A percentile compares a stretch with the other conserved stretches of the same genome.
Conservation (phyloP, 2,113 vertebrate species). For the Procavia capensis region DNA sequence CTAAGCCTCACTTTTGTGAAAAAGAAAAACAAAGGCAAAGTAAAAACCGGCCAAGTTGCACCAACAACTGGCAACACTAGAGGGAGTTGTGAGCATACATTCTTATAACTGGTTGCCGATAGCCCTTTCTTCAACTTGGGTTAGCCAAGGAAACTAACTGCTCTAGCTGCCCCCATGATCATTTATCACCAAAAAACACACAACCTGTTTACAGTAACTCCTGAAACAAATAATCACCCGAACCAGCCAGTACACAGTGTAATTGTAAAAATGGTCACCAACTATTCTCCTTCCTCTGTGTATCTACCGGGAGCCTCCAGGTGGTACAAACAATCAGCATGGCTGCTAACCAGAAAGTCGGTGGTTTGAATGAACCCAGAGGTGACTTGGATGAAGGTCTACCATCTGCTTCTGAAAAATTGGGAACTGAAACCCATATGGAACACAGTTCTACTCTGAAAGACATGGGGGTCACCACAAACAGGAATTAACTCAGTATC, state of each 20-base stretch:
- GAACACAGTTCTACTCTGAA: too few relatives aligned
- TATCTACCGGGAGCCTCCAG: background rate
- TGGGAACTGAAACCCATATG: too few relatives aligned
- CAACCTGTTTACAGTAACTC: background rate
- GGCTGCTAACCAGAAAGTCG: background rate
- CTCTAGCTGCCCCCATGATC: slow-evolving; percentile 86
- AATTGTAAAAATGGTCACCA: background rate
- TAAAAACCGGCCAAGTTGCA: background rate
- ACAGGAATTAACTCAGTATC: too few relatives aligned
- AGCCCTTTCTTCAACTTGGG: background rate
- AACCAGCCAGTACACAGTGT: background rate
- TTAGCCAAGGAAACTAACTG: background rate
- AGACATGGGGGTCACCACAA: too few relatives aligned
- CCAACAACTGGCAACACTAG: slow-evolving; percentile 71
- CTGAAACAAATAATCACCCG: background rate
- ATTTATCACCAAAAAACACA: background rate
- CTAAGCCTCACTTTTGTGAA: background rate
- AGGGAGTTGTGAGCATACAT: slow-evolving; percentile 76
- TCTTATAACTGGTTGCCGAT: background rate
- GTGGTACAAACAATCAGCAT: background rate
- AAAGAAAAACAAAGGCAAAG: background rate
- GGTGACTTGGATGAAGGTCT: background rate
- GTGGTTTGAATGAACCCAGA: background rate
- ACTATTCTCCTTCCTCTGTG: background rate
- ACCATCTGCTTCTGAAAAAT: too few relatives aligned